phyloP scores from a whole-genome alignment of 1,140 invertebrate genomes.

The Brachionus paranguensis region DNA sequence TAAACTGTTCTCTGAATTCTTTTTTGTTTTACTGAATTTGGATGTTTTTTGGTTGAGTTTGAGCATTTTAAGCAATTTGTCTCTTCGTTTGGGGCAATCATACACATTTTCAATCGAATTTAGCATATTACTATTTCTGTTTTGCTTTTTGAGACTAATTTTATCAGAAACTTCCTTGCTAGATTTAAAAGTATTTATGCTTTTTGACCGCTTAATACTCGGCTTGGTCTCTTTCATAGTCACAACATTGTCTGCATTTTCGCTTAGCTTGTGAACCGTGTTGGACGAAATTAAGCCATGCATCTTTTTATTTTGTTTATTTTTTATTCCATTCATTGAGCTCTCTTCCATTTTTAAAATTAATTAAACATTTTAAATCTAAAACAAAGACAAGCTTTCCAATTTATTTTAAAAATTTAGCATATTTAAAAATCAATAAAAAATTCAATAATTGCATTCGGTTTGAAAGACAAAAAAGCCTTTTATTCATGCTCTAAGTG shows the following conservation, averaged over 20 bases:
- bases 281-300: not conserved
- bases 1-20: not conserved
- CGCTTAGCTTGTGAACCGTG: not conserved
- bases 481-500: not conserved
- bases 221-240: not conserved
- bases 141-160: not conserved
- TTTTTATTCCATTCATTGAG: not conserved
- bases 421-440: not conserved
- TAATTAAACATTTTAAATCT: not conserved
- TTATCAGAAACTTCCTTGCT: not conserved
- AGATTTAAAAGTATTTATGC: not conserved
- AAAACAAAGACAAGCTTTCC: not conserved
- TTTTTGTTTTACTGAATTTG: not conserved
- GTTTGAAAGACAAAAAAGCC: not conserved
- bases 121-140: not conserved
- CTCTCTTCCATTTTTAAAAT: not conserved
- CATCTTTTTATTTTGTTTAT: not conserved
- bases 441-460: not conserved
- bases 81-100: not conserved
- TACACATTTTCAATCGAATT: not conserved
- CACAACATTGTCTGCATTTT: not conserved
- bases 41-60: conserved; percentile 3
- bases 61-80: not conserved
- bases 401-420: not conserved
- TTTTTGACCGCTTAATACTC: conserved; percentile 5